phyloP scores from a whole-genome alignment of 1,140 invertebrate genomes.

The Polypedilum pembai region DNA sequence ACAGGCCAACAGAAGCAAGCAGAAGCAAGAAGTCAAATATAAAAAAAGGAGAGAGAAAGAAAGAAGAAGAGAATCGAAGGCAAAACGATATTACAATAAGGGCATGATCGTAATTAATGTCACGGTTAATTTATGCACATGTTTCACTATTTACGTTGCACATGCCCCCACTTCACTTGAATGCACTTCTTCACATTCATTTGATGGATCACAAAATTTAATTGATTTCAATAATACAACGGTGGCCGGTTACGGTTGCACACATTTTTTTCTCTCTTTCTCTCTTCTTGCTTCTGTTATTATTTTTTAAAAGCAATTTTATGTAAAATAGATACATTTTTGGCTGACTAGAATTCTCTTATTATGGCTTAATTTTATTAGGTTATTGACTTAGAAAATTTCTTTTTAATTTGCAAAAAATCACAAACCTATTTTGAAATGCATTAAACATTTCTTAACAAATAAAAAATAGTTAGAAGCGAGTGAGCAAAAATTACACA shows the following conservation, averaged over 20 bases:
- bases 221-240: slow-evolving; percentile 21
- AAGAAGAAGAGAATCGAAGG: not conserved
- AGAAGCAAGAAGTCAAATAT: not conserved
- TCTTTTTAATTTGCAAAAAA: too few relatives aligned
- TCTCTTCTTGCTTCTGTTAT: too few relatives aligned
- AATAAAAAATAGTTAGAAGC: too few relatives aligned
- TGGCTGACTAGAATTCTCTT: too few relatives aligned
- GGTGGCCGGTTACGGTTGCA: not conserved
- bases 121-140: slow-evolving; percentile 27
- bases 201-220: slow-evolving; percentile 28
- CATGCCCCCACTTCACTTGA: not conserved
- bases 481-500: too few relatives aligned
- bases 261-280: not conserved
- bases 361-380: too few relatives aligned
- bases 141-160: not conserved
- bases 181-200: not conserved
- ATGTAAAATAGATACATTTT: too few relatives aligned
- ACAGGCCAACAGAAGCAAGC: not conserved
- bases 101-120: slow-evolving; percentile 23
- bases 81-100: not conserved
- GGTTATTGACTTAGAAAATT: too few relatives aligned
- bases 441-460: too few relatives aligned
- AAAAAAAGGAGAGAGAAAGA: not conserved
- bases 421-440: too few relatives aligned
- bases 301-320: too few relatives aligned